Percentiles rank a stretch among this genome's conserved stretches.
Evolutionary conservation across 2,797 vertebrate genomes (phyloP).

Genomic region (Falco peregrinus): DNA sequence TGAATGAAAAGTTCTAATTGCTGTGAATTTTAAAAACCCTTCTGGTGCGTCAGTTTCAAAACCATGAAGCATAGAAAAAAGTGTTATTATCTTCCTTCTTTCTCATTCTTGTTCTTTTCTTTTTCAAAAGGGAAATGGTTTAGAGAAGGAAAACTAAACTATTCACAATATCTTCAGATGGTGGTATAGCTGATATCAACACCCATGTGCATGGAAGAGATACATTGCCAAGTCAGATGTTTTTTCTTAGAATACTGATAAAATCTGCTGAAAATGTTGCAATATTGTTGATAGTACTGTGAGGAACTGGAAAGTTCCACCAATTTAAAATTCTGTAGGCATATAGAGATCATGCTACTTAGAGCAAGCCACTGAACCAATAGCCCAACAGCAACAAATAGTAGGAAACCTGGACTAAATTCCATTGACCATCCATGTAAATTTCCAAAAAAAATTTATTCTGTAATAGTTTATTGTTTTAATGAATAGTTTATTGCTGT

Average conservation of each 20-base stretch:
- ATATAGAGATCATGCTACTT: not conserved
- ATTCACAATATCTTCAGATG: conserved; percentile 33
- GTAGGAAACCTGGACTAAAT: not conserved
- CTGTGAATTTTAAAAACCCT: conserved; percentile 34
- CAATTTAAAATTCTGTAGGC: not conserved
- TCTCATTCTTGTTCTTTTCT: not conserved
- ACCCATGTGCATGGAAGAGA: not conserved
- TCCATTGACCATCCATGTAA: rapidly evolving
- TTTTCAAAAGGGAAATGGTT: conserved; percentile 12
- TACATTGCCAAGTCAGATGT: not conserved
- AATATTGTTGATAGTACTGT: not conserved
- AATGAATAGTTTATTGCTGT: not conserved
- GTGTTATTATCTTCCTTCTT: conserved; percentile 24
- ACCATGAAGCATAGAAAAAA: not conserved
- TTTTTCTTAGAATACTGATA: conserved; percentile 5
- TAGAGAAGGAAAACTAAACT: not conserved
- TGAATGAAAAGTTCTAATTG: conserved; percentile 57
- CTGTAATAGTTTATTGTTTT: not conserved
- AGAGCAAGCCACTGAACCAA: not conserved
- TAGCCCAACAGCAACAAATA: not conserved
- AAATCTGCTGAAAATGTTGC: not conserved
- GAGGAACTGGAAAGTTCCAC: not conserved
- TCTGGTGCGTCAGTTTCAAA: conserved; percentile 34
- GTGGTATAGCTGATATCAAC: not conserved
- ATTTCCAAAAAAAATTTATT: not conserved